Conservation (phyloP, 2,888 invertebrate genomes). For the Calameuta filiformis region DNA sequence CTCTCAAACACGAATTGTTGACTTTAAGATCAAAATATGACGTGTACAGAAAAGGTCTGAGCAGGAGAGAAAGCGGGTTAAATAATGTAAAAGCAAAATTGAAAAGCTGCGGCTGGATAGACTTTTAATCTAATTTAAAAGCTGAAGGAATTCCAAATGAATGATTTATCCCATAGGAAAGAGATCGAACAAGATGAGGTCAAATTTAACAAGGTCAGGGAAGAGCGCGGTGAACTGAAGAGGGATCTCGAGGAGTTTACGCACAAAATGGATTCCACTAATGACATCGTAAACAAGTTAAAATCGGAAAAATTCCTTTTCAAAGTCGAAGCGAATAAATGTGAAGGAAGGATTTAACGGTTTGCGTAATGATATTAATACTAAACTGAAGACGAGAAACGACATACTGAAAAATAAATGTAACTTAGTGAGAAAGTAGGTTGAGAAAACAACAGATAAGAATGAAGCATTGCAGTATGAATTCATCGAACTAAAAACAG, state of each 20-base stretch:
- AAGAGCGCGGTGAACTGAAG: not conserved
- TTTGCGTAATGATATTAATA: not conserved
- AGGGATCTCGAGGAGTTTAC: not conserved
- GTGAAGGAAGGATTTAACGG: not conserved
- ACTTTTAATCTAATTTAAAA: not conserved
- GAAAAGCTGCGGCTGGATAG: conserved; percentile 12
- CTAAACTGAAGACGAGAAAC: not conserved
- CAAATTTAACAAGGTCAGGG: not conserved
- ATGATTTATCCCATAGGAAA: not conserved
- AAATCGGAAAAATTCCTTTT: not conserved
- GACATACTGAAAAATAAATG: not conserved
- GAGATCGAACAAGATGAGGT: not conserved
- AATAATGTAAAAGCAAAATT: conserved; percentile 31
- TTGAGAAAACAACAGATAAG: conserved; percentile 10
- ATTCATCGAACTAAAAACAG: conserved; percentile 24
- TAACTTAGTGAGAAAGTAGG: not conserved
- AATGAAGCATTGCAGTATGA: conserved; percentile 35
- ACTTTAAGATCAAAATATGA: conserved; percentile 23
- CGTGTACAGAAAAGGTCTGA: conserved; percentile 24
- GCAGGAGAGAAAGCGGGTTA: conserved; percentile 26
- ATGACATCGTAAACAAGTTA: not conserved
- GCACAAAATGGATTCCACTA: not conserved
- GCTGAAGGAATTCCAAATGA: not conserved
- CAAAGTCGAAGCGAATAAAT: not conserved
- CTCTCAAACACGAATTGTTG: conserved; percentile 40